phyloP scores from a whole-genome alignment of 2,888 invertebrate genomes.

The Augochlorella aurata region DNA sequence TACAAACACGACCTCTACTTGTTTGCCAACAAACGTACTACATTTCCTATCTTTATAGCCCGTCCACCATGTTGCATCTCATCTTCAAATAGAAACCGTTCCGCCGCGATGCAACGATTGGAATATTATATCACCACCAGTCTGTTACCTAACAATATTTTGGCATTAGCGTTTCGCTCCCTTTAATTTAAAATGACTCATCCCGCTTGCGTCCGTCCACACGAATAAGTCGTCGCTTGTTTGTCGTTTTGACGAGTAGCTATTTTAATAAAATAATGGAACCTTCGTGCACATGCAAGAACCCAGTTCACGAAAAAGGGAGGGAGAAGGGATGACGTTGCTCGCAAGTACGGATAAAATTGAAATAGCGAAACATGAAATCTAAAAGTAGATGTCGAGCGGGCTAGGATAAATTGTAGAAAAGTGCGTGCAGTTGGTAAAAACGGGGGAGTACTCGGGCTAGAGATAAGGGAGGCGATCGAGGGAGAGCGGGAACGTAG shows the following conservation, averaged over 20 bases:
- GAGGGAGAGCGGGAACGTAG: not conserved
- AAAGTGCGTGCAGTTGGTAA: not conserved
- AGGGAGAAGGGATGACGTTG: not conserved
- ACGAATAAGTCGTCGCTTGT: not conserved
- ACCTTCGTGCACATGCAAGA: not conserved
- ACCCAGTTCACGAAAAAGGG: too few relatives aligned
- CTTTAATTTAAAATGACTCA: constrained; percentile 25
- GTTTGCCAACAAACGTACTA: constrained; percentile 68
- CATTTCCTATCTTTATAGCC: constrained; percentile 69
- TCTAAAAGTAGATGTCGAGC: not conserved
- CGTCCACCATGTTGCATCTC: constrained; percentile 66
- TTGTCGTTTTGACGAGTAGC: not conserved
- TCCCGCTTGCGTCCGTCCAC: not conserved
- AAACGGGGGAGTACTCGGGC: not conserved
- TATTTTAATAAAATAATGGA: not conserved
- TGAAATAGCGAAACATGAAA: not conserved
- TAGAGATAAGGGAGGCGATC: constrained; percentile 4
- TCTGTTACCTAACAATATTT: constrained; percentile 51
- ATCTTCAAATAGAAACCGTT: constrained; percentile 68
- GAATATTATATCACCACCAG: constrained; percentile 53
- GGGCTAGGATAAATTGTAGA: not conserved
- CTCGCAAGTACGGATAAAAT: not conserved
- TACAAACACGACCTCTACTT: constrained; percentile 69
- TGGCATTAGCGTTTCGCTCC: constrained; percentile 15
- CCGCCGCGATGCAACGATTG: constrained; percentile 44